Conservation (phyloP, 2,888 invertebrate genomes). For the Cephus spinipes region DNA sequence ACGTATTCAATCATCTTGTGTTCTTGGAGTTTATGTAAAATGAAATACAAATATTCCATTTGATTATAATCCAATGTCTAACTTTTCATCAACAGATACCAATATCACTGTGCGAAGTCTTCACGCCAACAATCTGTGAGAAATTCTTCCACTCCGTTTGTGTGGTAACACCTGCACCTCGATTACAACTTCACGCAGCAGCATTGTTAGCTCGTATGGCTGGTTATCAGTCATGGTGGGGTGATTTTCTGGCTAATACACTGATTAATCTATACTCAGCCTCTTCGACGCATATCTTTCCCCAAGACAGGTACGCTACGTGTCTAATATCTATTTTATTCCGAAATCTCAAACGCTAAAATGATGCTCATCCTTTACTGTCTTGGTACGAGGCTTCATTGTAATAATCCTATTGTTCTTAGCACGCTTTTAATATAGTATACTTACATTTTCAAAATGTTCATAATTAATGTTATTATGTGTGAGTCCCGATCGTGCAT, state of each 20-base stretch:
- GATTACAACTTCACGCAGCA: constrained; percentile 82
- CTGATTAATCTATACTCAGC: constrained; percentile 83
- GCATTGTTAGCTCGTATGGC: constrained; percentile 84
- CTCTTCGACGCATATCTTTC: constrained; percentile 82
- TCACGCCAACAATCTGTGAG: constrained; percentile 69
- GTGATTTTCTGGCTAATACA: constrained; percentile 86
- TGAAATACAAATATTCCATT: not conserved
- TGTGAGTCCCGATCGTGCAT: not conserved
- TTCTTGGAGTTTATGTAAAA: not conserved
- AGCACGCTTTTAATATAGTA: not conserved
- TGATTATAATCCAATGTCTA: not conserved
- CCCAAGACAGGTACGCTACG: constrained; percentile 81
- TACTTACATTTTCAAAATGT: not conserved
- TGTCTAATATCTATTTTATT: not conserved
- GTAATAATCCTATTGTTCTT: not conserved
- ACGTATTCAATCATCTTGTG: constrained; percentile 32
- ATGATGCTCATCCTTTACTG: not conserved
- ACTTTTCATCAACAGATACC: constrained; percentile 54
- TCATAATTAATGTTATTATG: not conserved
- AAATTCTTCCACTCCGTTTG: constrained; percentile 79
- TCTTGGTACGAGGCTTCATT: not conserved
- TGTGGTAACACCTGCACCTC: constrained; percentile 80
- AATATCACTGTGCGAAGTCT: constrained; percentile 60
- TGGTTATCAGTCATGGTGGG: constrained; percentile 88
- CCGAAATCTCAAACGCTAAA: not conserved